Evolutionary conservation across 1,140 invertebrate genomes (phyloP), one percentile per base, ranked within the genome.

Genomic region (Aphaenogaster floridana): DNA sequence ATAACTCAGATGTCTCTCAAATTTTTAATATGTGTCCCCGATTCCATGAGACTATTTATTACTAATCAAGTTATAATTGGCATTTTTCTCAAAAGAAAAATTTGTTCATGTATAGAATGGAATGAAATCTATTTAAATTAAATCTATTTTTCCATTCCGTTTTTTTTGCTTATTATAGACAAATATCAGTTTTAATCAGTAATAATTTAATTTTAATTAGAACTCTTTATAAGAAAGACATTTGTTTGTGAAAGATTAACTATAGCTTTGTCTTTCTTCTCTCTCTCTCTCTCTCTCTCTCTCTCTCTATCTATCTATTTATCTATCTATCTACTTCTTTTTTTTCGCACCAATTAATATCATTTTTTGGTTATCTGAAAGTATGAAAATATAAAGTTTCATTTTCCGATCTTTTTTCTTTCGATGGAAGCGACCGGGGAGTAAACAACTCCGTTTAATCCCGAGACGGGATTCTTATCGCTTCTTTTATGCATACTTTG

Each of bases 401-500:
- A 81, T 81, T 45, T 59, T 59, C 21, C 52, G 17, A 71, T 72
- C 52, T 36, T 57, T 15, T 57, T 81, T 59, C 39, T 69, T 79
- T 66, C 77, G 34, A 11, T 69, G 15, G n/a, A 54, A 54, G 48
- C 64, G 50, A 45, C 64, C 39, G 50, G 78, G 61, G 39, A 81
- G 52, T 72, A 81, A 81, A 81, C 79, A 81, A 81, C 52, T 71
- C 39, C 66, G 66, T 81, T 81, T 81, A 81, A 80, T 80, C 63
- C 78, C 45, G 17, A 71, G 66, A 81, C 79, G 45, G 36, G 52
- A 81, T 52, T 81, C 36, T 54, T 80, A 80, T 80, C 78, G 63
- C 45, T 71, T 71, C 78, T 81, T 81, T 81, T 81, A 81, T 81
- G 52, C 79, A 57, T 81, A 71, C 79, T 81, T 80, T 71, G 66